Conservation (phyloP, 2,888 invertebrate species). For the Thereva unica region DNA sequence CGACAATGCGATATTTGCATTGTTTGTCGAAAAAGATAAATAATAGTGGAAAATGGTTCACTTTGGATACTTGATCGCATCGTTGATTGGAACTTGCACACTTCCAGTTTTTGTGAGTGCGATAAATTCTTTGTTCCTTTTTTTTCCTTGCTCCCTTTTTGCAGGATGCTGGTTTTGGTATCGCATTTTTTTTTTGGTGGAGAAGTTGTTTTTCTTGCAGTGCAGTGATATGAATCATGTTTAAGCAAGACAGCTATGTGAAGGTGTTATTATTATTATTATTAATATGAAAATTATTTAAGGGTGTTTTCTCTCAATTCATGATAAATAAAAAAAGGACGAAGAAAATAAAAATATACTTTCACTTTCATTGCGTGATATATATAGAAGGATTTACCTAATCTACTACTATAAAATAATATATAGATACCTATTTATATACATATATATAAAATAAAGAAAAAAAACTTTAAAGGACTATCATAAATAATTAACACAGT, state of each 20-base stretch:
- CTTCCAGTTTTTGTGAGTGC: constrained; percentile 42
- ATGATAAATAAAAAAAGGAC: background rate
- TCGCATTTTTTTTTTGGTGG: too few species aligned
- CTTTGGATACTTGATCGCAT: constrained; percentile 47
- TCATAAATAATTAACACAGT: background rate
- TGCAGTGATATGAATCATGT: constrained; percentile 33
- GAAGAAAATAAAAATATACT: too few species aligned
- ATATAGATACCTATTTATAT: too few species aligned
- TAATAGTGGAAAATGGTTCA: constrained; percentile 44
- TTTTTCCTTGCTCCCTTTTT: constrained; percentile 1
- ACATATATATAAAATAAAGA: too few species aligned
- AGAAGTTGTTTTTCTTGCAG: constrained; percentile 18
- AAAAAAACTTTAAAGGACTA: too few species aligned
- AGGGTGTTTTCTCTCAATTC: background rate
- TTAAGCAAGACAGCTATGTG: constrained; percentile 19
- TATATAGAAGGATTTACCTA: too few species aligned
- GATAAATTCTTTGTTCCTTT: constrained; percentile 33
- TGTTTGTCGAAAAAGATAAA: constrained; percentile 10
- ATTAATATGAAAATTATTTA: constrained; percentile 12
- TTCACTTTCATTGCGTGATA: too few species aligned
- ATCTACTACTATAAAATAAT: too few species aligned
- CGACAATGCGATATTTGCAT: constrained; percentile 36
- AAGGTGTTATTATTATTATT: constrained; percentile 25
- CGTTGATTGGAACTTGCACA: constrained; percentile 40
- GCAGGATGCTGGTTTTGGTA: constrained; percentile 15